These are phyloP conservation scores for Micropoecilia bifurca DNA, from an alignment of 2,797 vertebrate genomes.

Conservation along the genomic window DNA sequence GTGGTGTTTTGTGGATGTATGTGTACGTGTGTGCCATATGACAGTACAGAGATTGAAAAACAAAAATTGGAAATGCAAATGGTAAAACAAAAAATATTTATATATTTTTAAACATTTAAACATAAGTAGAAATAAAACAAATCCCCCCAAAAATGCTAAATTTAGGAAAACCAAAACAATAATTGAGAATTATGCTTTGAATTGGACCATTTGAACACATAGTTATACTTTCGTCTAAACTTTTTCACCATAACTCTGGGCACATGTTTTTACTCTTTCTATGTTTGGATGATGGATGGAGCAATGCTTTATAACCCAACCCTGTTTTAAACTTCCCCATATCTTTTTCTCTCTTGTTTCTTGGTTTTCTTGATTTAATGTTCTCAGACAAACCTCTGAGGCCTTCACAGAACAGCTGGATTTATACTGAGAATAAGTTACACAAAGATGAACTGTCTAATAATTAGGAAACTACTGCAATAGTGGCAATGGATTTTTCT, in stretches of 20 bases:
- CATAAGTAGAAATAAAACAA: neutral
- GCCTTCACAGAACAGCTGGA: neutral
- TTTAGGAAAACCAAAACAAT: neutral
- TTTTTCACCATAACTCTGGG: neutral
- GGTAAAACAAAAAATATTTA: neutral
- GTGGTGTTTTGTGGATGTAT: conserved; percentile 9
- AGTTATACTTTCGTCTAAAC: neutral
- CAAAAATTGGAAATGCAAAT: neutral
- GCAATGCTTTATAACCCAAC: neutral
- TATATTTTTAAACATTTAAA: neutral
- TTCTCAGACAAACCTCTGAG: neutral
- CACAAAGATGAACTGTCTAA: neutral
- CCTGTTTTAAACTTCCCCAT: neutral
- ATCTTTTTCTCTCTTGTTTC: neutral
- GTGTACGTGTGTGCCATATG: neutral
- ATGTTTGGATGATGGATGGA: neutral
- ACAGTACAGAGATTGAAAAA: too few relatives aligned
- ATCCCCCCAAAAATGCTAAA: neutral
- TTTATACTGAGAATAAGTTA: neutral
- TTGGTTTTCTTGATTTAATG: neutral
- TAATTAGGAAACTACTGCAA: neutral
- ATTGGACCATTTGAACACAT: neutral
- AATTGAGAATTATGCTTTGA: neutral
- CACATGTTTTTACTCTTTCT: neutral
- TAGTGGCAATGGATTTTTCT: neutral